A percentile compares a stretch with the other conserved stretches of the same genome.
Evolutionary conservation across 2,888 invertebrate genomes (phyloP).

Genomic region (Papilio gigon): DNA sequence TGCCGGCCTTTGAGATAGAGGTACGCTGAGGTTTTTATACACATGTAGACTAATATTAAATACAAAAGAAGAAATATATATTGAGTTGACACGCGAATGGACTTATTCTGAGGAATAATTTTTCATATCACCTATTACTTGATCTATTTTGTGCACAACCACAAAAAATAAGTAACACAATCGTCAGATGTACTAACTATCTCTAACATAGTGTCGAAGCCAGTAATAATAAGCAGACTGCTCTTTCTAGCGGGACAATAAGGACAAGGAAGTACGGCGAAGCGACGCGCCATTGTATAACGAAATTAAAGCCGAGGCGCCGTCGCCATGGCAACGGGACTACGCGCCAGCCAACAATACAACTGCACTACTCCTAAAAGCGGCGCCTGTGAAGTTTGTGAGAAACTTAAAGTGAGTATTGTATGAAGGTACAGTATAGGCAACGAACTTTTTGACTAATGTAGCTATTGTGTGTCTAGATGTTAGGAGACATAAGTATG

Average conservation of each 20-base stretch:
- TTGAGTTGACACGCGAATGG: too few relatives aligned
- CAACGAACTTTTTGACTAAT: not conserved
- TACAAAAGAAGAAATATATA: too few relatives aligned
- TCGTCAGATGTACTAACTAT: not conserved
- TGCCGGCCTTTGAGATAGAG: too few relatives aligned
- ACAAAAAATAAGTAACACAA: not conserved
- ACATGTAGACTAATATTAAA: too few relatives aligned
- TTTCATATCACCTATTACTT: too few relatives aligned
- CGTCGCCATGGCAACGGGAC: constrained; percentile 55
- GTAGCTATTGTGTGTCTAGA: not conserved
- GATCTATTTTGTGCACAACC: not conserved
- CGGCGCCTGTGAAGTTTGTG: constrained; percentile 14
- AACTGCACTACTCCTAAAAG: constrained; percentile 24
- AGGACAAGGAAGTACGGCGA: constrained; percentile 55
- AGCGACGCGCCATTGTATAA: constrained; percentile 57
- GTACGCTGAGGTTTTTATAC: too few relatives aligned
- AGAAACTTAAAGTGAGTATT: constrained; percentile 15
- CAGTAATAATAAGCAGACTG: constrained; percentile 47
- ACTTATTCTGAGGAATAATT: too few relatives aligned
- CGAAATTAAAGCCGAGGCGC: constrained; percentile 59
- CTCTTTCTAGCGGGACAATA: constrained; percentile 59
- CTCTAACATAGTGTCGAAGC: constrained; percentile 37
- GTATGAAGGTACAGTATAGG: not conserved
- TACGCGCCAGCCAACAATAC: constrained; percentile 41
- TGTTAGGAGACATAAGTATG: not conserved